Evolutionary conservation across 2,797 vertebrate genomes (phyloP).

Genomic region (Notamacropus eugenii): DNA sequence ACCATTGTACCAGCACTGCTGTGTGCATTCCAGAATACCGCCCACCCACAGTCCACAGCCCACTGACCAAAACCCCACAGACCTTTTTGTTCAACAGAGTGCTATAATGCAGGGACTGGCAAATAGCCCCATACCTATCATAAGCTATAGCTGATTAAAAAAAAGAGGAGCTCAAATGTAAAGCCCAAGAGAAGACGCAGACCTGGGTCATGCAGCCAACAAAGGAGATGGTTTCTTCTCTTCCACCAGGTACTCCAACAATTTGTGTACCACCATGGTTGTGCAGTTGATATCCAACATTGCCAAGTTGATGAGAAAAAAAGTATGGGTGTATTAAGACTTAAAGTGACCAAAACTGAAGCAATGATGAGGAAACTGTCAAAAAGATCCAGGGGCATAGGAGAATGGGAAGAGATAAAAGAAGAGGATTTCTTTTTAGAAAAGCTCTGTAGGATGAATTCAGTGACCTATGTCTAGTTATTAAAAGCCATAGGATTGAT

Average conservation of each 20-base stretch:
- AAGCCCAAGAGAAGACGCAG: constrained; percentile 19
- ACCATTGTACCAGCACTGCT: neutral
- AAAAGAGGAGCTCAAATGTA: constrained; percentile 32
- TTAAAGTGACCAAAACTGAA: neutral
- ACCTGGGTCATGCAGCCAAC: constrained; percentile 25
- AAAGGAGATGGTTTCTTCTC: constrained; percentile 19
- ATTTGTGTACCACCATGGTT: constrained; percentile 22
- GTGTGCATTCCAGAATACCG: constrained; percentile 3
- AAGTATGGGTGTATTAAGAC: constrained; percentile 30
- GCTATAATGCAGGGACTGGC: constrained; percentile 33
- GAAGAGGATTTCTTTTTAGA: constrained; percentile 5
- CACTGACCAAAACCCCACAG: neutral
- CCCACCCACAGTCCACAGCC: constrained; percentile 20
- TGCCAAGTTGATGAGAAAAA: constrained; percentile 44
- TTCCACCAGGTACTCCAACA: neutral
- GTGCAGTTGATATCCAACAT: constrained; percentile 42
- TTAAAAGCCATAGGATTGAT: constrained; percentile 18
- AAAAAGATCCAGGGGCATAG: neutral
- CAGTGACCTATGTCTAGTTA: constrained; percentile 25
- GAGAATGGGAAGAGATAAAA: constrained; percentile 22
- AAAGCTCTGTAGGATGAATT: constrained; percentile 42
- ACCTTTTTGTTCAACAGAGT: neutral
- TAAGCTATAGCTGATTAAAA: constrained; percentile 50
- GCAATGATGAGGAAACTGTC: constrained; percentile 39
- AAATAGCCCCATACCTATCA: constrained; percentile 42